phyloP scores from a whole-genome alignment of 1,140 invertebrate genomes.

The Dinothrombium tinctorium region DNA sequence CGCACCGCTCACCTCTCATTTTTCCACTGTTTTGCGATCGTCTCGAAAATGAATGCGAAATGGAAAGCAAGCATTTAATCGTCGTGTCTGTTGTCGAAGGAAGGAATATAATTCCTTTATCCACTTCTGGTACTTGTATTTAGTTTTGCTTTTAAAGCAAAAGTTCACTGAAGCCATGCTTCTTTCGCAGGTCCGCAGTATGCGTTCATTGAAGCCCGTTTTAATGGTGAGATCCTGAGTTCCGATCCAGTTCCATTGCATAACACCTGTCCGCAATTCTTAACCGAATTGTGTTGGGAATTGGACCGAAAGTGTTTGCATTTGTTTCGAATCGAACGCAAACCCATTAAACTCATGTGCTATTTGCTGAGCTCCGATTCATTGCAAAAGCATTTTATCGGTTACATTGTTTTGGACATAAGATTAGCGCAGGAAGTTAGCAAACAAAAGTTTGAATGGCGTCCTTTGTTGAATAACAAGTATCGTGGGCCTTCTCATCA shows the following conservation, averaged over 20 bases:
- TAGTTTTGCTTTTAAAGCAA: too few species aligned
- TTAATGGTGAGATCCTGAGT: conserved; percentile 25
- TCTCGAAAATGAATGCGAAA: too few species aligned
- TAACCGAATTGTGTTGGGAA: conserved; percentile 28
- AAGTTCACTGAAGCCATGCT: too few species aligned
- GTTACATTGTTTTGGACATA: conserved; percentile 27
- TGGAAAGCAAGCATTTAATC: too few species aligned
- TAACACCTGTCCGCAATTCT: conserved; percentile 22
- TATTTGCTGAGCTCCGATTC: conserved; percentile 16
- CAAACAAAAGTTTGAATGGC: conserved; percentile 21
- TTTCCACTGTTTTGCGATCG: too few species aligned
- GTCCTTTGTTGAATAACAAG: conserved; percentile 25
- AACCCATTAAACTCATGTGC: conserved; percentile 25
- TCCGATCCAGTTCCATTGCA: conserved; percentile 25
- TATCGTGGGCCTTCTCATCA: conserved; percentile 19
- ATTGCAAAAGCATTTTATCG: conserved; percentile 19
- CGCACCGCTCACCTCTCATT: too few species aligned
- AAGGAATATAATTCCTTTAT: too few species aligned
- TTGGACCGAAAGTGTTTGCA: conserved; percentile 25
- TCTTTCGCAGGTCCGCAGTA: too few species aligned
- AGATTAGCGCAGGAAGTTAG: conserved; percentile 20
- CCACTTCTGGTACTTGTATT: too few species aligned
- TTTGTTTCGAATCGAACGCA: conserved; percentile 24
- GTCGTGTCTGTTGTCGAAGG: too few species aligned
- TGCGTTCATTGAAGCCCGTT: conserved; percentile 24